Evolutionary conservation across 2,888 invertebrate species (phyloP).

Genomic region (Shargacucullia verbasci): DNA sequence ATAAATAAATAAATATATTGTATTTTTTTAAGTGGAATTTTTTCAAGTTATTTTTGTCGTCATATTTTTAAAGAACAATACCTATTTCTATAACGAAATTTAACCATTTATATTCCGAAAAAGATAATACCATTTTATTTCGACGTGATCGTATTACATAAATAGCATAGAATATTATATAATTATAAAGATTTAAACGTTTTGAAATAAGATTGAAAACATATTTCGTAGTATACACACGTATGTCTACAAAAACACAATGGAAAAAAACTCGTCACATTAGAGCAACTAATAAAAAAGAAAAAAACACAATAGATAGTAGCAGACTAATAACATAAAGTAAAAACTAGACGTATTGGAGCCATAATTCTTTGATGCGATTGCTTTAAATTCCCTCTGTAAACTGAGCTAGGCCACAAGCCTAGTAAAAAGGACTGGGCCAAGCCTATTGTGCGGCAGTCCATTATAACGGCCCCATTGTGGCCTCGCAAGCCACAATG

Average conservation of each 20-base stretch:
- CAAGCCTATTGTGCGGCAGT: conserved; percentile 61
- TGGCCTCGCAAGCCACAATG: conserved; percentile 62
- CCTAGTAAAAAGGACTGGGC: conserved; percentile 56
- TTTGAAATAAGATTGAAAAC: conserved; percentile 5
- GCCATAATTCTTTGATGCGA: conserved; percentile 47
- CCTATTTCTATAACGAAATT: conserved; percentile 7
- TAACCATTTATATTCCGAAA: conserved; percentile 16
- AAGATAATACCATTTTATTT: conserved; percentile 16
- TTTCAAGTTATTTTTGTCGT: too few relatives aligned
- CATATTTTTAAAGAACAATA: neutral
- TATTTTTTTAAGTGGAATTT: too few relatives aligned
- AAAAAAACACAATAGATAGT: conserved; percentile 4
- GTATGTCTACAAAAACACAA: neutral
- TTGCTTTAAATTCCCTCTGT: conserved; percentile 55
- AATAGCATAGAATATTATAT: conserved; percentile 3
- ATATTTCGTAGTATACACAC: conserved; percentile 9
- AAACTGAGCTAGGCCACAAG: conserved; percentile 42
- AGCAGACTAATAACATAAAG: conserved; percentile 26
- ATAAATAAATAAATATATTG: too few relatives aligned
- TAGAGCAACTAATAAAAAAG: too few relatives aligned
- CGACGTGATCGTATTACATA: conserved; percentile 23
- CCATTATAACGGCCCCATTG: conserved; percentile 67
- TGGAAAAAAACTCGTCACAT: conserved; percentile 1
- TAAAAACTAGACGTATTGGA: conserved; percentile 29
- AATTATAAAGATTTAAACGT: neutral